Evolutionary conservation across 1,140 invertebrate genomes (phyloP), one percentile per base, ranked within the genome.

Genomic region (Drosophila bocqueti): DNA sequence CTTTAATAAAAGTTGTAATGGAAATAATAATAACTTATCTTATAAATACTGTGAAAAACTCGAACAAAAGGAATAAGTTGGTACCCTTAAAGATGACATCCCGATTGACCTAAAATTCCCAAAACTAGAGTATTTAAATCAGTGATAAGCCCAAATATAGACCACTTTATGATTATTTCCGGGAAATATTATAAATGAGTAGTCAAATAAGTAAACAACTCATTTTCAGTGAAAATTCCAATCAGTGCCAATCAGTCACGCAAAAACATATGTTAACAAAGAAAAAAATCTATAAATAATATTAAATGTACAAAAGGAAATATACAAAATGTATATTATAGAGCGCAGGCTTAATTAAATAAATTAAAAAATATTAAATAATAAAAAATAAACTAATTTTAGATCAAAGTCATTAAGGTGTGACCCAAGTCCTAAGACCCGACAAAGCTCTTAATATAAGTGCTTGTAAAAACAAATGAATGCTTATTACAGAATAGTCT

Each of bases 401-500:
- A 29, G 16, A 50, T 52, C n/a, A 50, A 26, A 49, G n/a, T 38
- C 11, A 24, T 63, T 26, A 69, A 66, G n/a, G 42, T 40, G 31
- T 15, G 26, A 29, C 40, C 21, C n/a, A 45, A 45, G 21, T n/a
- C 29, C 16, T 18, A 18, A 59, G 16, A 42, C 50, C 16, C 4
- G n/a, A 29, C 24, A 21, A 10, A 64, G 26, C 8, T 62, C 21
- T 40, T 21, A 57, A 40, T 40, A 57, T 26, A 16, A 40, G 21
- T 24, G 36, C 36, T 36, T 11, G 54, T 57, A 45, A 31, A 59
- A 34, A 34, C n/a, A 26, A 38, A 58, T 54, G n/a, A 43, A 36
- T 57, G 34, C 18, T 45, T 57, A 34, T 69, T 68, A 69, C 1
- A 34, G 24, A 40, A 71, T 68, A 68, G 11, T 9, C 63, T 40